phyloP scores from a whole-genome alignment of 2,113 vertebrate species.

The Hippocampus mohnikei region DNA sequence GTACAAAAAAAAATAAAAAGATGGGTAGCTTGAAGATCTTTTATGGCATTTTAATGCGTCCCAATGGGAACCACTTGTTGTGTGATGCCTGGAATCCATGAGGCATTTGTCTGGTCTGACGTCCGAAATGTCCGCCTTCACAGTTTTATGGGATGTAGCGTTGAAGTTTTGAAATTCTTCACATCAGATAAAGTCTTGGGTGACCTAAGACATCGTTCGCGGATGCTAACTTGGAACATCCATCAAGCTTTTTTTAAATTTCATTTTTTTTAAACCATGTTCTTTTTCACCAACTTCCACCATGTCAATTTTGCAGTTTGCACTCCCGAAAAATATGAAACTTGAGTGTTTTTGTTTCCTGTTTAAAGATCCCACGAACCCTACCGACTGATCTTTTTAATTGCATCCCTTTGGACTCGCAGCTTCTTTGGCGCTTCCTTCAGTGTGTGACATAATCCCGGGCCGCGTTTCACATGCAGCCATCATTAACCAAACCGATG shows the following conservation, averaged over 20 bases:
- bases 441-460: constrained; percentile 35
- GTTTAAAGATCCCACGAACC: constrained; percentile 44
- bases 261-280: constrained; percentile 45
- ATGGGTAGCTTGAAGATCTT: no score
- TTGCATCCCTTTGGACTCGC: constrained; percentile 55
- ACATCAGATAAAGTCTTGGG: not conserved
- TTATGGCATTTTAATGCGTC: no score
- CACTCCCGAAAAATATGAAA: constrained; percentile 1
- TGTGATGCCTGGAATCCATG: no score
- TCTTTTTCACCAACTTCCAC: constrained; percentile 1
- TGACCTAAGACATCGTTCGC: no score
- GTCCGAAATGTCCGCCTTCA: no score
- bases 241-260: constrained; percentile 1
- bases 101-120: no score
- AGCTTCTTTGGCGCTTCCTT: constrained; percentile 29
- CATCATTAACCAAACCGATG: constrained; percentile 25
- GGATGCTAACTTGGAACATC: not conserved
- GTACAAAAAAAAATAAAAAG: no score
- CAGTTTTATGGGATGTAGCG: not conserved
- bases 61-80: no score
- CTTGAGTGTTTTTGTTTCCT: constrained; percentile 38
- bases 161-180: not conserved
- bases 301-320: constrained; percentile 14
- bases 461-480: constrained; percentile 23
- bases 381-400: constrained; percentile 54